These are phyloP conservation scores for Goniozus legneri DNA, from an alignment of 1,140 invertebrate genomes.

Conservation along the genomic window DNA sequence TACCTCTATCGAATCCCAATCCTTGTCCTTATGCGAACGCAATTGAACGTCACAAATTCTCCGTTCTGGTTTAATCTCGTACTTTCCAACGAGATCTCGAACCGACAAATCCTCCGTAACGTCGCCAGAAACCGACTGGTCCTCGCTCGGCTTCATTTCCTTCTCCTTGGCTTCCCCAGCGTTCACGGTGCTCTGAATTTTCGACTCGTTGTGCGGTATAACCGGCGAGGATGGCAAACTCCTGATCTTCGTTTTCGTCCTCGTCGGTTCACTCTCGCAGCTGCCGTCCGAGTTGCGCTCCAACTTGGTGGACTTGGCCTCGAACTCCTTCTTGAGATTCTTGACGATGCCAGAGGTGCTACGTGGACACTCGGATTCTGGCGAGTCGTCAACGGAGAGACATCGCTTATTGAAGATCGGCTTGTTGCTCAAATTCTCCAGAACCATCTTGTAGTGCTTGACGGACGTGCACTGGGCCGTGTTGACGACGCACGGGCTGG, in stretches of 20 bases:
- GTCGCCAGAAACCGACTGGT: slow-evolving; percentile 21
- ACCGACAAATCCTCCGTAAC: slow-evolving; percentile 68
- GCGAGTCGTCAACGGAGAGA: slow-evolving; percentile 45
- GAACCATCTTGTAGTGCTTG: slow-evolving; percentile 59
- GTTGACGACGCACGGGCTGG: slow-evolving; percentile 51
- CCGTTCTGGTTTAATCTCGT: slow-evolving; percentile 53
- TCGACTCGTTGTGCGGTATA: slow-evolving; percentile 53
- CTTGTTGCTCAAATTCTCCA: slow-evolving; percentile 57
- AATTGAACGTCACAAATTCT: slow-evolving; percentile 37
- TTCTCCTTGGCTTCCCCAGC: slow-evolving; percentile 39
- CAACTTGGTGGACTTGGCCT: slow-evolving; percentile 65
- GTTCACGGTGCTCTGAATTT: slow-evolving; percentile 39
- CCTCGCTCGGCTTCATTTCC: slow-evolving; percentile 19
- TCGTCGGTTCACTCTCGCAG: slow-evolving; percentile 34
- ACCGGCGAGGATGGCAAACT: slow-evolving; percentile 62
- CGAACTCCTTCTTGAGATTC: slow-evolving; percentile 82
- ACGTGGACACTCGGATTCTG: slow-evolving; percentile 42
- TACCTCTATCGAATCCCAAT: slow-evolving; percentile 33
- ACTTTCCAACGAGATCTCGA: slow-evolving; percentile 69
- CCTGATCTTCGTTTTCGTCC: slow-evolving; percentile 36
- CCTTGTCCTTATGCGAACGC: slow-evolving; percentile 30
- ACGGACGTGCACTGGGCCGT: slow-evolving; percentile 58
- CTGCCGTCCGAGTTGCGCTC: slow-evolving; percentile 41
- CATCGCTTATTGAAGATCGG: slow-evolving; percentile 44
- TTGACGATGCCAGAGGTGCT: slow-evolving; percentile 66